These are phyloP conservation scores for Sphaerophoria rueppellii DNA, from an alignment of 2,888 invertebrate genomes.

Conservation along the genomic window DNA sequence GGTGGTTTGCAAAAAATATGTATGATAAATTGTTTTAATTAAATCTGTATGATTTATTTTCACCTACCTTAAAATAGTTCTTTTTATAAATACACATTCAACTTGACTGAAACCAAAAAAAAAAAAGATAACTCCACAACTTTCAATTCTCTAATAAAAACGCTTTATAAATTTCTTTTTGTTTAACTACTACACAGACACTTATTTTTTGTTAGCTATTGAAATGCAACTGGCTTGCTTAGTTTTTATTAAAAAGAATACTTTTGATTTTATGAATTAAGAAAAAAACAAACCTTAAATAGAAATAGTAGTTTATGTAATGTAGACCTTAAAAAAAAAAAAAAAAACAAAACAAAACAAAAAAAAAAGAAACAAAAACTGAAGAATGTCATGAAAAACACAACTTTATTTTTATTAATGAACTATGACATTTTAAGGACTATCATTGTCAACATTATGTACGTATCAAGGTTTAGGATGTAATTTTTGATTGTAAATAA, in stretches of 20 bases:
- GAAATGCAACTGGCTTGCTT: conserved; percentile 38
- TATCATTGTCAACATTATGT: background rate
- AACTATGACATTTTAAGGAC: background rate
- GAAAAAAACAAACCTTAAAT: conserved; percentile 14
- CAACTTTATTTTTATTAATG: conserved; percentile 4
- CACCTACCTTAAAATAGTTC: background rate
- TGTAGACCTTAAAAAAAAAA: conserved; percentile 24
- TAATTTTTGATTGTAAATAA: conserved; percentile 27
- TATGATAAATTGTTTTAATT: too few species aligned
- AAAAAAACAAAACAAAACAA: too few species aligned
- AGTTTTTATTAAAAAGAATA: conserved; percentile 9
- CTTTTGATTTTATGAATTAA: conserved; percentile 20
- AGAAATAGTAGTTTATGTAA: conserved; percentile 21
- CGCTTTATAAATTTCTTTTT: conserved; percentile 10
- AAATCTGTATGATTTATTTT: too few species aligned
- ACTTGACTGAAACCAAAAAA: conserved; percentile 48
- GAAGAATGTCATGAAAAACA: conserved; percentile 16
- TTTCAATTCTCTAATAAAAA: conserved; percentile 9
- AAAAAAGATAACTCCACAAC: conserved; percentile 11
- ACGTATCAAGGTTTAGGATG: background rate
- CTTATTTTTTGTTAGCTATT: conserved; percentile 7
- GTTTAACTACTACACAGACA: background rate
- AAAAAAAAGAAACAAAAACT: conserved; percentile 1
- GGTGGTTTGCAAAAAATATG: too few species aligned
- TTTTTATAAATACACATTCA: conserved; percentile 24